phyloP scores from a whole-genome alignment of 2,797 vertebrate species.

The Huso huso region DNA sequence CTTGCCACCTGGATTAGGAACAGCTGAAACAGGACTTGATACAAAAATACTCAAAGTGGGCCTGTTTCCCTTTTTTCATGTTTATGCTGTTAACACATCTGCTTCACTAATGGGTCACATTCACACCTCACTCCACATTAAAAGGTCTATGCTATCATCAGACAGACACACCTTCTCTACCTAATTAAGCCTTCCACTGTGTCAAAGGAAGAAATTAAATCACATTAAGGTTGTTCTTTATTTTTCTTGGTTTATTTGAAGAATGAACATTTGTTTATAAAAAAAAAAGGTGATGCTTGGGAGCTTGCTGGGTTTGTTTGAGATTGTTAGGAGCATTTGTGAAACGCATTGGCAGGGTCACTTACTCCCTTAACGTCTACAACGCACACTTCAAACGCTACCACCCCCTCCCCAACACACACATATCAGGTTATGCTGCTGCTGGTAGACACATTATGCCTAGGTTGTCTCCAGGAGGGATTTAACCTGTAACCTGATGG shows the following conservation, averaged over 20 bases:
- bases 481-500: conserved; percentile 4
- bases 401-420: neutral
- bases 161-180: neutral
- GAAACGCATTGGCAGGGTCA: neutral
- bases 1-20: no score
- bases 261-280: no score
- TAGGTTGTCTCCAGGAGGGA: neutral
- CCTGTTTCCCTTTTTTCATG: neutral
- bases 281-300: no score
- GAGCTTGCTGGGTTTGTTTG: no score
- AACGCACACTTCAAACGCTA: neutral
- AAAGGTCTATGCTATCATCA: neutral
- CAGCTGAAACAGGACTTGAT: no score
- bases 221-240: no score
- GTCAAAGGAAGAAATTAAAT: neutral
- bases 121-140: neutral
- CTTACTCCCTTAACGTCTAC: neutral
- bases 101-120: neutral
- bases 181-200: neutral
- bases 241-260: no score
- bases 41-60: no score
- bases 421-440: neutral
- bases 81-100: neutral
- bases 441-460: neutral
- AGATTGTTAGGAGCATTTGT: neutral